These are phyloP conservation scores for Drosophila malerkotliana DNA, from an alignment of 1,140 invertebrate species.

Conservation along the genomic window DNA sequence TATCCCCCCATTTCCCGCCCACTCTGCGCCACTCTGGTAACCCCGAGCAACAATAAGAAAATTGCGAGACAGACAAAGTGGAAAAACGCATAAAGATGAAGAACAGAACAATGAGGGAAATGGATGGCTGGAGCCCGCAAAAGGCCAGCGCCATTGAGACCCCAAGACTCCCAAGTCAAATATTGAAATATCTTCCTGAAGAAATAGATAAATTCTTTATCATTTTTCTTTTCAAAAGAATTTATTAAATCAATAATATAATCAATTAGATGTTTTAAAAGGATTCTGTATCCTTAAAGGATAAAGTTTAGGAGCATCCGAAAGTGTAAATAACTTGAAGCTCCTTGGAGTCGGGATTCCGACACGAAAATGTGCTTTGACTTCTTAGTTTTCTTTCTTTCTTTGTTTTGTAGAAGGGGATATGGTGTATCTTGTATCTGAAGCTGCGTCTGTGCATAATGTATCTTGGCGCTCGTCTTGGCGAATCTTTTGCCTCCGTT, in stretches of 20 bases:
- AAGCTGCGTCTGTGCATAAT: constrained; percentile 71
- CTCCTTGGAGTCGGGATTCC: constrained; percentile 43
- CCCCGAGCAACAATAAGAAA: constrained; percentile 70
- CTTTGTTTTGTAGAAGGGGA: constrained; percentile 19
- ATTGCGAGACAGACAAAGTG: constrained; percentile 71
- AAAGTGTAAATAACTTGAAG: constrained; percentile 52
- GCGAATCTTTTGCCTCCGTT: constrained; percentile 62
- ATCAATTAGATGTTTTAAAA: not conserved
- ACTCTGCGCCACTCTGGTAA: constrained; percentile 32
- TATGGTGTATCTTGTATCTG: constrained; percentile 47
- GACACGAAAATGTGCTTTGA: constrained; percentile 21
- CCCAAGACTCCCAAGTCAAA: not conserved
- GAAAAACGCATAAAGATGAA: constrained; percentile 73
- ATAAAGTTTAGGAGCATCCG: too few relatives aligned
- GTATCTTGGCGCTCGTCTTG: constrained; percentile 56
- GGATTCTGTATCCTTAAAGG: not conserved
- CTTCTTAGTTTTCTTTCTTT: constrained; percentile 18
- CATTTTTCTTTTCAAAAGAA: not conserved
- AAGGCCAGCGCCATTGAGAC: not conserved
- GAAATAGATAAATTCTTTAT: not conserved
- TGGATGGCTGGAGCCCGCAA: constrained; percentile 8
- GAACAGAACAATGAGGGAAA: constrained; percentile 54
- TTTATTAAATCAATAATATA: not conserved
- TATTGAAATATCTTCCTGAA: not conserved
- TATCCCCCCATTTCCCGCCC: constrained; percentile 14